Base-by-base conservation (phyloP, 2,113 vertebrate genomes). In the Paraplagusia blochii region DNA sequence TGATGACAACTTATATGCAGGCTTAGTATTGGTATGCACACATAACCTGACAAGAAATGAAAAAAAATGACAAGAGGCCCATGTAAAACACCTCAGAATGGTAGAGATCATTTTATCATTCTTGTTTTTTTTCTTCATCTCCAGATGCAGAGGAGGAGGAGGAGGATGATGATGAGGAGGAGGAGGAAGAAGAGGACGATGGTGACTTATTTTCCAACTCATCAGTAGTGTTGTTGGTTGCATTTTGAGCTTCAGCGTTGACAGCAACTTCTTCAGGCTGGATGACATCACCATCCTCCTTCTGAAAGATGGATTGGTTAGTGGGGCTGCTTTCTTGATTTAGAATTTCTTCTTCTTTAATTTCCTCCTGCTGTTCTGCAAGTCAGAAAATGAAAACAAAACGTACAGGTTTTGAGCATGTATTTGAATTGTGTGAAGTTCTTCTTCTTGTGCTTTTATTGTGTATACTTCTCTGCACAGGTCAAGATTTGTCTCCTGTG, bases 111-210 rank as follows among this genome's bases (percentile, higher is more conserved):
- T 29, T 8, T 12, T 19, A 19, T 58, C 15, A 2, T 34, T 51
- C 10, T 71, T 47, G 1, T 14, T 63, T 69, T 65, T 66, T 1
- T 10, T 76, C 53, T 56, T 83, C 65, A 5, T 72, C 42, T 5
- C 77, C 55, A 1, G 77, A 73, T 4, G 65, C 57, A 7, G 72
- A 73, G 16, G 79, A 82, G 0, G 76, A 79, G 1, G 76, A 70
- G 0, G 66, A 74, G 0, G 72, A 75, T 0, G 66, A 67, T 0
- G 58, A 58, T 0, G 68, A 78, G 0, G 66, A 70, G 0, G 70
- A 74, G 0, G 63, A 80, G 0, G 73, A 76, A 0, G 78, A 78
- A 0, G 65, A 79, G 0, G 71, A 78, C 1, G 76, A 76, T 1
- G 66, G 74, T 0, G 72, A 77, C 13, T 11, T 16, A 19, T 71